These are phyloP conservation scores for Agrotis exclamationis DNA, from an alignment of 2,888 invertebrate genomes.

Conservation along the genomic window DNA sequence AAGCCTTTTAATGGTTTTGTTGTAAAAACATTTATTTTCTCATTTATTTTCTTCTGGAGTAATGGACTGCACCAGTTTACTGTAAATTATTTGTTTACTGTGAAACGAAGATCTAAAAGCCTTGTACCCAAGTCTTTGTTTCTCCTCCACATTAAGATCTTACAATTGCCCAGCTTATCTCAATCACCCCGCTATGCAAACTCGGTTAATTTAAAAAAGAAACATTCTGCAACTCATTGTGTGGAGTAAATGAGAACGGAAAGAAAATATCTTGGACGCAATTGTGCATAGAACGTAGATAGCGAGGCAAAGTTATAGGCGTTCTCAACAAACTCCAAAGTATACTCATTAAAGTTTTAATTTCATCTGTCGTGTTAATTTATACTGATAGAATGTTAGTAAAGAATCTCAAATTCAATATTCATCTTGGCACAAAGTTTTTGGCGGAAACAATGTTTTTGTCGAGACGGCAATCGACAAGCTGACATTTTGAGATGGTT, in stretches of 20 bases:
- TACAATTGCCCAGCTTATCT: slow-evolving; percentile 40
- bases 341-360: slow-evolving; percentile 61
- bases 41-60: neutral
- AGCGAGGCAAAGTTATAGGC: slow-evolving; percentile 43
- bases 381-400: slow-evolving; percentile 53
- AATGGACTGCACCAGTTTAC: slow-evolving; percentile 16
- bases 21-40: neutral
- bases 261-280: slow-evolving; percentile 47
- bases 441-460: slow-evolving; percentile 21
- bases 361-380: slow-evolving; percentile 58
- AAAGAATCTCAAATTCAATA: slow-evolving; percentile 29
- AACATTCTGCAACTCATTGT: slow-evolving; percentile 45
- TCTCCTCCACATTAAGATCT: slow-evolving; percentile 21
- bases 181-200: slow-evolving; percentile 20
- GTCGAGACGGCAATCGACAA: slow-evolving; percentile 20
- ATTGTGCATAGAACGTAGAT: slow-evolving; percentile 53
- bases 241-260: slow-evolving; percentile 42
- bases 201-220: slow-evolving; percentile 51
- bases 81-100: slow-evolving; percentile 15
- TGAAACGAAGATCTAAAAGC: slow-evolving; percentile 3
- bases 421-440: slow-evolving; percentile 41
- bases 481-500: slow-evolving; percentile 11
- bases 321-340: slow-evolving; percentile 42
- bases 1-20: neutral
- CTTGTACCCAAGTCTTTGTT: slow-evolving; percentile 14